Evolutionary conservation across 2,113 vertebrate genomes (phyloP), one percentile per base, ranked within the genome.

Genomic region (Aix galericulata): DNA sequence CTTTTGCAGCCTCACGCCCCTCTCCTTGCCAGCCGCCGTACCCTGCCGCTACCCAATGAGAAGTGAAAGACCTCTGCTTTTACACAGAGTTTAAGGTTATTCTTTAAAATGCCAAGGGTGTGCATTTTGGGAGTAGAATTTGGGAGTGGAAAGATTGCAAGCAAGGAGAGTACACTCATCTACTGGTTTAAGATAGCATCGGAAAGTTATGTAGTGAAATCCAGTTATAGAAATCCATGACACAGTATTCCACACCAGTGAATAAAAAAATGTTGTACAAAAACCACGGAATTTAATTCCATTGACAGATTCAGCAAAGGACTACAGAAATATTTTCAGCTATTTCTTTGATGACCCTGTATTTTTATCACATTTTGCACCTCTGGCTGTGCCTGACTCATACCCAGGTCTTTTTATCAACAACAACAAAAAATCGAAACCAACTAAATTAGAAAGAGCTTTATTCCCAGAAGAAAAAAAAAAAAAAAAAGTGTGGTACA

Each of bases 141-240:
- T 72, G 58, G n/a, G 81, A 94, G 38, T 42, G 68, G 90, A 82
- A 93, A 93, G 32, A 95, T 60, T 67, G 82, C 23, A 84, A 73
- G 32, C 58, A 60, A 55, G 48, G 42, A 91, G 53, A 79, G 26
- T 38, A 82, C 6, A 52, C 36, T 62, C 75, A 85, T 71, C 59
- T 63, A 59, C 44, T 76, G 40, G 58, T 93, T 90, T 69, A 64
- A 89, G 42, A 94, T 32, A 68, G 29, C n/a, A 68, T 44, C 63
- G 60, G 26, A 89, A 82, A 92, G 36, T 53, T 92, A 82, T 91
- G 82, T 16, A 66, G 29, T 50, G 46, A 93, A 91, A 94, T 82
- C 31, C 72, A 87, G 21, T 82, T 87, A 84, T 31, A 73, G 67
- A 87, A 87, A 82, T 17, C 44, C 82, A 77, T 80, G 84, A 89